A percentile compares a stretch with the other conserved stretches of the same genome.
phyloP scores from a whole-genome alignment of 2,797 vertebrate species.

The Pseudomugil gertrudae region DNA sequence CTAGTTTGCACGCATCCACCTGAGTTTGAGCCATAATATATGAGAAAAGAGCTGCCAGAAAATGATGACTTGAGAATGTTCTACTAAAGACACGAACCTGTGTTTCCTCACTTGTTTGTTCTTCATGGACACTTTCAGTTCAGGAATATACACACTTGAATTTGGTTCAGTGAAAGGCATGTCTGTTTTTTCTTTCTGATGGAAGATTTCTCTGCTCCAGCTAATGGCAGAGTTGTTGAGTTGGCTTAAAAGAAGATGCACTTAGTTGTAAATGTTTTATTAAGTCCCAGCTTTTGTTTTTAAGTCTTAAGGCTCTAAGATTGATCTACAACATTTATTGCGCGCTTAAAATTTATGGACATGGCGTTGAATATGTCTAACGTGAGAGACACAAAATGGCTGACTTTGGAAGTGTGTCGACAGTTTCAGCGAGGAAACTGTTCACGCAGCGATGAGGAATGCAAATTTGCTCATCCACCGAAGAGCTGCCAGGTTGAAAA shows the following conservation, averaged over 20 bases:
- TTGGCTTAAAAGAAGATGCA: conserved; percentile 53
- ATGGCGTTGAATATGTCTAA: conserved; percentile 96
- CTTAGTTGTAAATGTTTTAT: conserved; percentile 17
- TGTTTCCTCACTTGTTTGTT: conserved; percentile 60
- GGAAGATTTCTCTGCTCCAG: conserved; percentile 37
- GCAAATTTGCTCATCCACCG: conserved; percentile 99
- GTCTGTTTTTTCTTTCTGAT: conserved; percentile 66
- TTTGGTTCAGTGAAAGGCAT: conserved; percentile 68
- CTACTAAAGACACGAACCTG: conserved; percentile 48
- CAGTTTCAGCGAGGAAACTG: conserved; percentile 99
- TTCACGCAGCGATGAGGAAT: conserved; percentile 98
- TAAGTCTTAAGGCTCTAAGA: conserved; percentile 24
- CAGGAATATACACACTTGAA: conserved; percentile 71
- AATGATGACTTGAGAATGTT: conserved; percentile 72
- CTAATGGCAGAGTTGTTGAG: conserved; percentile 57
- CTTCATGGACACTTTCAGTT: conserved; percentile 66
- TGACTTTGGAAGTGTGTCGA: conserved; percentile 97
- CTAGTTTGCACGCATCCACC: conserved; percentile 70
- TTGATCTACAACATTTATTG: conserved; percentile 36
- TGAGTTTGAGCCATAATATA: conserved; percentile 51
- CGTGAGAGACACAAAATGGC: conserved; percentile 98
- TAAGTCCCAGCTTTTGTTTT: conserved; percentile 24
- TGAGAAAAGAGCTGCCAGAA: conserved; percentile 24
- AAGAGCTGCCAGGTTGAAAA: conserved; percentile 99
- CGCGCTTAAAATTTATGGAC: conserved; percentile 56